A percentile compares a stretch with the other conserved stretches of the same genome.
phyloP scores from a whole-genome alignment of 1,140 invertebrate species.

The Cyphomyrmex costatus region DNA sequence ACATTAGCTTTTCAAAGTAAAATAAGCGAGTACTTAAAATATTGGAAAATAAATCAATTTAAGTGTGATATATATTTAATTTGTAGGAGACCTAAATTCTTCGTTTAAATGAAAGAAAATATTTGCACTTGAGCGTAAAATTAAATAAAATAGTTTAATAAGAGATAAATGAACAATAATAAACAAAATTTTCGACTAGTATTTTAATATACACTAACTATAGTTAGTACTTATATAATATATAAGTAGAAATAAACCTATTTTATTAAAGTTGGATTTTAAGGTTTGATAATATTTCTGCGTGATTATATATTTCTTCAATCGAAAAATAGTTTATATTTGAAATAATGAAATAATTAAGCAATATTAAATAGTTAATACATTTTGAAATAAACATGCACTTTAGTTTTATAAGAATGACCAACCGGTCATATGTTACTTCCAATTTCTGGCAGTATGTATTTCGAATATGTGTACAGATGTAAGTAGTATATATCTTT shows the following conservation, averaged over 20 bases:
- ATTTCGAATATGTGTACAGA: neutral
- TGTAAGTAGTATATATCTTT: neutral
- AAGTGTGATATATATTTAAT: neutral
- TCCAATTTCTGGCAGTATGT: neutral
- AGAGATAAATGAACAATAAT: no score
- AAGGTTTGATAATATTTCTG: no score
- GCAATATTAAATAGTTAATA: no score
- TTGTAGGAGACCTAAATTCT: neutral
- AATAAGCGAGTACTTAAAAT: neutral
- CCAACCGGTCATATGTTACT: neutral
- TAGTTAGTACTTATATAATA: no score
- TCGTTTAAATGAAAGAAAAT: neutral
- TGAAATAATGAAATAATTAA: no score
- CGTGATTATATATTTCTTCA: no score
- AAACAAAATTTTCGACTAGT: no score
- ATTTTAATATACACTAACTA: neutral
- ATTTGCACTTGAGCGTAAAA: neutral
- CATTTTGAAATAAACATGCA: neutral
- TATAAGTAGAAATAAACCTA: neutral
- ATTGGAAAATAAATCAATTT: neutral
- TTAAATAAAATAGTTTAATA: neutral
- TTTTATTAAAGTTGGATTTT: no score
- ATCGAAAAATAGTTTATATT: neutral
- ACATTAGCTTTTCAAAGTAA: neutral
- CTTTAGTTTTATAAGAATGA: neutral